These are phyloP conservation scores for Scaptomyza reducta DNA, from an alignment of 2,888 invertebrate genomes.

Conservation along the genomic window DNA sequence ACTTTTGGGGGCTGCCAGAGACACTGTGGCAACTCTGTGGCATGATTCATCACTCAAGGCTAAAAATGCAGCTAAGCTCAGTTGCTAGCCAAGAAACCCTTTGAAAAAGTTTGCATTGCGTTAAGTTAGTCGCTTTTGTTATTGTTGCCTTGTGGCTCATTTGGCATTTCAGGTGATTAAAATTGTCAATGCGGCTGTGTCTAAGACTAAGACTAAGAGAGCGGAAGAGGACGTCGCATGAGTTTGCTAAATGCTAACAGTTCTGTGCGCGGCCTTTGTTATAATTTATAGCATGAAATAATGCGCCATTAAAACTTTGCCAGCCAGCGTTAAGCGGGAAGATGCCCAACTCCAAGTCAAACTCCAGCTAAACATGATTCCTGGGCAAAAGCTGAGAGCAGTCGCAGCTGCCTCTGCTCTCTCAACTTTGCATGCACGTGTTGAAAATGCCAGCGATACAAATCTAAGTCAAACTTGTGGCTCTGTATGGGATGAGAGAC, in stretches of 20 bases:
- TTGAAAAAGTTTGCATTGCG: conserved; percentile 10
- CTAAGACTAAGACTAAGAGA: not conserved
- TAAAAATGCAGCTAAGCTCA: conserved; percentile 9
- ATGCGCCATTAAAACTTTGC: conserved; percentile 80
- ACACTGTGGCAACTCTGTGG: conserved; percentile 1
- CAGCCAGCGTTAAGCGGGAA: conserved; percentile 46
- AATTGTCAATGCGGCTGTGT: conserved; percentile 41
- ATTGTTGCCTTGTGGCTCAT: conserved; percentile 11
- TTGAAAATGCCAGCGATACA: conserved; percentile 73
- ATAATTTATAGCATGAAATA: conserved; percentile 79
- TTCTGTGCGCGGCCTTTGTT: conserved; percentile 71
- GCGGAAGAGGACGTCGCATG: conserved; percentile 26
- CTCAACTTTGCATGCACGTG: conserved; percentile 75
- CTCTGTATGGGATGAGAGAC: not conserved
- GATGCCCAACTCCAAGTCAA: conserved; percentile 11
- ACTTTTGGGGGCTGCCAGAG: conserved; percentile 6
- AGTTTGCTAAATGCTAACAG: conserved; percentile 75
- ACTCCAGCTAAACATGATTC: conserved; percentile 36
- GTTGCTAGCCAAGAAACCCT: not conserved
- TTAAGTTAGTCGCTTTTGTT: conserved; percentile 5
- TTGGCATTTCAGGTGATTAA: conserved; percentile 47
- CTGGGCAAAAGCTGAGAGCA: conserved; percentile 37
- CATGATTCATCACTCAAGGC: conserved; percentile 16
- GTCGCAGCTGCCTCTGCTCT: conserved; percentile 54
- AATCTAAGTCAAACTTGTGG: conserved; percentile 69